Evolutionary conservation across 2,113 vertebrate species (phyloP), one percentile per base, ranked within the genome.

Genomic region (Sander lucioperca): DNA sequence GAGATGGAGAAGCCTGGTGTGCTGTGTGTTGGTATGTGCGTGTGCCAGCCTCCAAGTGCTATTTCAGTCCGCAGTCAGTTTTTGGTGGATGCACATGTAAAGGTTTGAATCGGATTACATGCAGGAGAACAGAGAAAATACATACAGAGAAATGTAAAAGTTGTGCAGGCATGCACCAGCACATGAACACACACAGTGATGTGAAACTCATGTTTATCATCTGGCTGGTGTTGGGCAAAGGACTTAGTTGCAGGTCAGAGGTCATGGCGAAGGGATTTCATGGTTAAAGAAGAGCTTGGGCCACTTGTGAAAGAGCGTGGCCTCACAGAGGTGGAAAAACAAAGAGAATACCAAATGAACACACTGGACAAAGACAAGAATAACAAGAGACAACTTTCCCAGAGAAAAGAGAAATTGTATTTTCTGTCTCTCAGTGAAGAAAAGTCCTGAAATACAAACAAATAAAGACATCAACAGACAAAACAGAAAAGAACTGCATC

Each of bases 201-300:
- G 58, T 76, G 82, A 88, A 83, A 57, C 84, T 85, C 65, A 67
- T 89, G 90, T 93, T 91, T 91, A 79, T 88, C 86, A 86, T 87
- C 72, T 48, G 80, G 74, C 86, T 76, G 33, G 83, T 50, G 91
- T 82, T 88, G 86, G 84, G 89, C 72, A 83, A 85, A 84, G 73
- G 80, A 84, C 84, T 93, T 90, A 91, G 86, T 10, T 16, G 74
- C 25, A 13, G 91, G 85, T 89, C 90, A 83, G 62, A 88, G 90
- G 90, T 93, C 87, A 23, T 0, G 15, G 48, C 48, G 57, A 80
- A 72, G 85, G 87, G 91, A 91, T 93, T 94, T 94, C 83, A 90
- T 71, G 88, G 88, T 86, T 89, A 89, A 90, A 61, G 77, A 84
- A 85, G 79, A 86, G 84, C 77, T 85, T 47, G 39, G 80, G 82